Evolutionary conservation across 2,888 invertebrate genomes (phyloP).

Genomic region (Heteromyza rotundicornis): DNA sequence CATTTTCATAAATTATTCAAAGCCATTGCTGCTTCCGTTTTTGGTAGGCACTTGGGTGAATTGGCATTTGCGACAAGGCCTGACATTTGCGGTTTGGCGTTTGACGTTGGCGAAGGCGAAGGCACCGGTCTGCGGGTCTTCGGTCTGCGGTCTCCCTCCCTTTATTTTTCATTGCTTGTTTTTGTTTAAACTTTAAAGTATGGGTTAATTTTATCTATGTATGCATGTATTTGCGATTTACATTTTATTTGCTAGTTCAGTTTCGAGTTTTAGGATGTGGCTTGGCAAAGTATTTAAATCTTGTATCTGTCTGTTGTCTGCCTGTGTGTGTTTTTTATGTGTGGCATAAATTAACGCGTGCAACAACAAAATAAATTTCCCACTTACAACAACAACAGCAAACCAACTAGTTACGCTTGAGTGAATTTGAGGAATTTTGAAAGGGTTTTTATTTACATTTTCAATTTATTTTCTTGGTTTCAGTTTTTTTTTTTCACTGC

Average conservation of each 20-base stretch:
- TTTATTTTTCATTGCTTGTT: conserved; percentile 1
- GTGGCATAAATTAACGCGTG: conserved; percentile 51
- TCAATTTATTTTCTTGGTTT: neutral
- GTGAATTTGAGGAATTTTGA: neutral
- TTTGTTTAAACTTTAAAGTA: no score
- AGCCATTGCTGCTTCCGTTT: conserved; percentile 48
- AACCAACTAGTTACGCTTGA: neutral
- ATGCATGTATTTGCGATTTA: no score
- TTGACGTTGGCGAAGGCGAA: neutral
- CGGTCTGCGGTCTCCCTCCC: neutral
- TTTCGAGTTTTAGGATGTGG: neutral
- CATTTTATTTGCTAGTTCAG: no score
- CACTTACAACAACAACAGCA: conserved; percentile 35
- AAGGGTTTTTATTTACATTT: neutral
- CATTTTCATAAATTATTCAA: conserved; percentile 47
- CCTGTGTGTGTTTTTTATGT: conserved; percentile 17
- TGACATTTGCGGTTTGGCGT: neutral
- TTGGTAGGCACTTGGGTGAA: conserved; percentile 26
- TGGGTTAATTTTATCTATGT: no score
- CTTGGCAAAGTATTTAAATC: neutral
- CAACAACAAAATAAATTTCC: conserved; percentile 48
- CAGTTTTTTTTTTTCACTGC: neutral
- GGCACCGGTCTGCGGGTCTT: neutral
- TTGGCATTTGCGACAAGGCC: conserved; percentile 3
- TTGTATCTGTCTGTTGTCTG: conserved; percentile 8